These are phyloP conservation scores for Agrotis clavis DNA, from an alignment of 2,888 invertebrate genomes.

Conservation along the genomic window DNA sequence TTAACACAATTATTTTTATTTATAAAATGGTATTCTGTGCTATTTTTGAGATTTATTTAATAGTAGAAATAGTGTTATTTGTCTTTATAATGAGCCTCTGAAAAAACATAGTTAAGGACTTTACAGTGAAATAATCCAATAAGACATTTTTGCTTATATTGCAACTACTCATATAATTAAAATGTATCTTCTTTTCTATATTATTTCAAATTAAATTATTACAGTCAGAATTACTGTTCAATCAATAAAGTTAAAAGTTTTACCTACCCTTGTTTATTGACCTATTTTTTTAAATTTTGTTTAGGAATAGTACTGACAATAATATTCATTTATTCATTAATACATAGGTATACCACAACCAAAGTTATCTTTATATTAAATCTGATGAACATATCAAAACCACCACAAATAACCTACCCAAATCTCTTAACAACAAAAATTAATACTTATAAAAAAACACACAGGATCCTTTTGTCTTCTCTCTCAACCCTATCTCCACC, in stretches of 20 bases:
- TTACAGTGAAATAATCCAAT: neutral
- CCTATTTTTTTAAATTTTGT: too few relatives aligned
- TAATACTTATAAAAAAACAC: slow-evolving; percentile 20
- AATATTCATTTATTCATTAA: too few relatives aligned
- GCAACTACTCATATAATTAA: neutral
- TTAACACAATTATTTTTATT: slow-evolving; percentile 70
- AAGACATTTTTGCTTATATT: neutral
- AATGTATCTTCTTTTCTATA: rapidly evolving
- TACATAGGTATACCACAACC: too few relatives aligned
- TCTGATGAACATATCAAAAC: neutral
- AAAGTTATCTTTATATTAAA: neutral
- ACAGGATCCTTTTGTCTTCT: slow-evolving; percentile 43
- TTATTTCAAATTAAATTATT: neutral
- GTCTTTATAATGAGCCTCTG: neutral
- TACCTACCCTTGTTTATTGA: too few relatives aligned
- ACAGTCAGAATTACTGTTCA: neutral
- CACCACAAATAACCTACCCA: neutral
- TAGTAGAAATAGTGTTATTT: slow-evolving; percentile 26
- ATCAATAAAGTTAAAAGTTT: too few relatives aligned
- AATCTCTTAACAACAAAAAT: slow-evolving; percentile 14
- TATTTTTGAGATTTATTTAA: slow-evolving; percentile 50
- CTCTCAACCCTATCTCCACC: slow-evolving; percentile 66
- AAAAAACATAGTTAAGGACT: neutral
- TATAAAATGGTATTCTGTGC: slow-evolving; percentile 34
- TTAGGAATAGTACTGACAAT: too few relatives aligned